Evolutionary conservation across 2,888 invertebrate genomes (phyloP).

Genomic region (Cantharis nigra): DNA sequence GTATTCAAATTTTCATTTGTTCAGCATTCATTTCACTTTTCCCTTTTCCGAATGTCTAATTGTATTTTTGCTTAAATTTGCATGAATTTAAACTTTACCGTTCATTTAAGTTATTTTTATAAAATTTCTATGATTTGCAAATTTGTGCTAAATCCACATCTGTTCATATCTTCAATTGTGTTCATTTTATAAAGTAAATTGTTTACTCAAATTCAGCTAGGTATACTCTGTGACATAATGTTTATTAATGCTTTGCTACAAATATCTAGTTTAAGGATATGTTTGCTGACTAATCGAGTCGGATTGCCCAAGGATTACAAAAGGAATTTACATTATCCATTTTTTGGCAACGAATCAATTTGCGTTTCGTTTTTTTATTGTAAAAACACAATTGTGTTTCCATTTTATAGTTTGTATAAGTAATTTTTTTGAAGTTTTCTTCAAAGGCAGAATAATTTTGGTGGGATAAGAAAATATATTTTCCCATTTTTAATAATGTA

Average conservation of each 20-base stretch:
- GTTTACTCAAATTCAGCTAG: not conserved
- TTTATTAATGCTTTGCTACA: not conserved
- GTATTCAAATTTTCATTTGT: too few relatives aligned
- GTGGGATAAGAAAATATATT: not conserved
- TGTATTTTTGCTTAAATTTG: too few relatives aligned
- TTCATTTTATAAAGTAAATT: not conserved
- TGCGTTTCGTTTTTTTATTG: not conserved
- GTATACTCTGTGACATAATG: not conserved
- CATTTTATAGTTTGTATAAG: not conserved
- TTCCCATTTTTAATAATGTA: not conserved
- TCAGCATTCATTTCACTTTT: too few relatives aligned
- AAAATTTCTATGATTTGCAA: too few relatives aligned
- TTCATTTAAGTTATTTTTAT: too few relatives aligned
- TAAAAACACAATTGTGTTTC: constrained; percentile 3
- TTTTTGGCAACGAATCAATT: constrained; percentile 18
- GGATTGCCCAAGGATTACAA: constrained; percentile 22
- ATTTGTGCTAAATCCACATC: too few relatives aligned
- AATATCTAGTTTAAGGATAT: not conserved
- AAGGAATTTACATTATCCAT: constrained; percentile 15
- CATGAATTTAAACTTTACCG: too few relatives aligned
- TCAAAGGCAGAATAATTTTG: not conserved
- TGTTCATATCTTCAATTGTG: not conserved
- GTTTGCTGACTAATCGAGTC: constrained; percentile 9
- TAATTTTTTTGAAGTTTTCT: not conserved
- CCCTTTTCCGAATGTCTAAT: too few relatives aligned